Evolutionary conservation across 2,797 vertebrate species (phyloP), one percentile per base, ranked within the genome.

Genomic region (Rousettus madagascariensis): DNA sequence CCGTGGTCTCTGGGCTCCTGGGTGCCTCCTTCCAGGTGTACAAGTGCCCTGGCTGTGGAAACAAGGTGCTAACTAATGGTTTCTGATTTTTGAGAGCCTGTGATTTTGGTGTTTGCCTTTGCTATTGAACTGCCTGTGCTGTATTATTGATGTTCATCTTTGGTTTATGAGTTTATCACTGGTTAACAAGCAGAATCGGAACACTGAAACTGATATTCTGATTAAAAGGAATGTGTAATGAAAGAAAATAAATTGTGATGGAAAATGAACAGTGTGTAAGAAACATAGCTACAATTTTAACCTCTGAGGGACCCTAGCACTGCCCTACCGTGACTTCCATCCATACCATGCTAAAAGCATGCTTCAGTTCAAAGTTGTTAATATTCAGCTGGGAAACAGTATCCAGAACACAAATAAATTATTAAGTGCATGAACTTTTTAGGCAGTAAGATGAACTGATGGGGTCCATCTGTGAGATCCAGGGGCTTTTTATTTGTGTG

Each of bases 381-480:
- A 99, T 99, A 99, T 99, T 99, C 99, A 99, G 98, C 99, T 99
- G 99, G 99, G 99, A 99, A 99, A 99, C 99, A 99, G 99, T 99
- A 99, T 99, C 99, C 99, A 99, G 99, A 99, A 99, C 99, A 99
- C 99, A 99, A 99, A 99, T 99, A 99, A 99, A 99, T 99, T 99
- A 99, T 99, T 99, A 99, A 99, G 99, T 98, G 98, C 99, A 99
- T 99, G 99, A 99, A 99, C 99, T 99, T 99, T 99, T 99, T 99
- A 99, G 98, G 99, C 99, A 99, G 99, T 99, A 99, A 99, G 99
- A 99, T 99, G 99, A 99, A 99, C 99, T 99, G 99, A 99, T 99
- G 99, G 98, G 99, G 99, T 99, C 99, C 99, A 99, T 99, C 99
- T 99, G 99, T 98, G 99, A 99, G 99, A 99, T 99, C 98, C 98